phyloP scores from a whole-genome alignment of 2,113 vertebrate genomes.

The Xiphophorus hellerii region DNA sequence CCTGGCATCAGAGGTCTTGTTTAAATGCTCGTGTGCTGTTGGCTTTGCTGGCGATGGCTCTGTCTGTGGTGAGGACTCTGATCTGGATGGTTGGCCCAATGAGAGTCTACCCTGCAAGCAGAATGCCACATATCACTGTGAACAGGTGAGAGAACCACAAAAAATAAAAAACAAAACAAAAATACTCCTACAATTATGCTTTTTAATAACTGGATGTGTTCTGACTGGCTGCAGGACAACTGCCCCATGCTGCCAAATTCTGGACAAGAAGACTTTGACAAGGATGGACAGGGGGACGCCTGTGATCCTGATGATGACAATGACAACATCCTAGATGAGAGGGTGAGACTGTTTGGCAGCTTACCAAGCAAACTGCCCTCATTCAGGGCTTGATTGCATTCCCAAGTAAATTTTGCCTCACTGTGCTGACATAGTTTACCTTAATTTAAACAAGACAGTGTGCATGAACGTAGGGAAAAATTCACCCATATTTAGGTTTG shows the following conservation, averaged over 20 bases:
- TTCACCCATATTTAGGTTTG: background rate
- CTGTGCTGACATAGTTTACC: background rate
- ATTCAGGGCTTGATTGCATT: background rate
- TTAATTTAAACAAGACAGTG: background rate
- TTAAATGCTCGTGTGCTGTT: constrained; percentile 90
- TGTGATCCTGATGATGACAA: constrained; percentile 97
- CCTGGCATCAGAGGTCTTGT: constrained; percentile 91
- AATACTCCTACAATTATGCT: background rate
- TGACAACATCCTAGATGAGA: constrained; percentile 89
- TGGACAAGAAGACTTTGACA: constrained; percentile 95
- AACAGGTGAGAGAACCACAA: constrained; percentile 80
- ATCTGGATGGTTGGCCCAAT: constrained; percentile 98
- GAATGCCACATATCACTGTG: constrained; percentile 93
- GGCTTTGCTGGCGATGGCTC: constrained; percentile 95
- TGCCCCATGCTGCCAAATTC: constrained; percentile 94
- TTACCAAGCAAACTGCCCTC: background rate
- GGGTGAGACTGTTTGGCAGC: constrained; percentile 77
- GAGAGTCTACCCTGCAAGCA: constrained; percentile 86
- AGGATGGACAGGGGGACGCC: constrained; percentile 90
- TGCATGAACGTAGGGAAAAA: background rate
- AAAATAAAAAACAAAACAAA: background rate
- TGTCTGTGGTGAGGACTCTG: constrained; percentile 93
- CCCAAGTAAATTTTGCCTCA: background rate
- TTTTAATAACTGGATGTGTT: background rate
- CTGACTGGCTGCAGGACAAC: constrained; percentile 86